These are phyloP conservation scores for Eupithecia pulchellata DNA, from an alignment of 2,888 invertebrate species.

Conservation along the genomic window DNA sequence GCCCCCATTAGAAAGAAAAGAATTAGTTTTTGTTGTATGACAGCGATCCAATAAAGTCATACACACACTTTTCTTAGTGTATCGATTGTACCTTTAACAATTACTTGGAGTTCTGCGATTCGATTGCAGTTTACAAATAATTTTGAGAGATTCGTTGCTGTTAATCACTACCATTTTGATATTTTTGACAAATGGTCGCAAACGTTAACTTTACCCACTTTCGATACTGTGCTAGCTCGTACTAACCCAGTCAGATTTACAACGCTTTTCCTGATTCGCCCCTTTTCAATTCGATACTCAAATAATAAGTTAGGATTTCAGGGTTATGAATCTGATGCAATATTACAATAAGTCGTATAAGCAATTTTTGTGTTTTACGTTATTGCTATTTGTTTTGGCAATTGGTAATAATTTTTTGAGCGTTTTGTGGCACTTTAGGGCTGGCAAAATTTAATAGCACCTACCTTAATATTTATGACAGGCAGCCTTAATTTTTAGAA, in stretches of 20 bases:
- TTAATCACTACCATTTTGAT: background rate
- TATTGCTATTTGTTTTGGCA: background rate
- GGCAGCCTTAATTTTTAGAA: too few species aligned
- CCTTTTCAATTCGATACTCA: conserved; percentile 27
- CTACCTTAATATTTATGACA: too few species aligned
- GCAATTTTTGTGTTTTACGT: conserved; percentile 5
- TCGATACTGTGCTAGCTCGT: background rate
- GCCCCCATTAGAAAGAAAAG: too few species aligned
- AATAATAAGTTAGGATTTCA: conserved; percentile 21
- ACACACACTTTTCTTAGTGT: too few species aligned
- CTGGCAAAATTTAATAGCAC: background rate
- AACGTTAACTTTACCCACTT: background rate
- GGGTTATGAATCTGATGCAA: conserved; percentile 12
- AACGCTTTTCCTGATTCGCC: conserved; percentile 22
- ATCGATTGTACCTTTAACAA: too few species aligned
- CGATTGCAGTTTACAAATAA: background rate
- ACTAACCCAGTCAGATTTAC: conserved; percentile 28
- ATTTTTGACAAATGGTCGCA: background rate
- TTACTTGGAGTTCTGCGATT: background rate
- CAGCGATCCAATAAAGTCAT: too few species aligned
- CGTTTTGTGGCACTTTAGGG: background rate
- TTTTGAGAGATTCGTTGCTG: background rate
- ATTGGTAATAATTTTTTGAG: background rate
- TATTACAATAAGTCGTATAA: conserved; percentile 12
- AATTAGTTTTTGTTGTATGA: too few species aligned